Evolutionary conservation across 2,888 invertebrate genomes (phyloP).

Genomic region (Oscheius sp.): DNA sequence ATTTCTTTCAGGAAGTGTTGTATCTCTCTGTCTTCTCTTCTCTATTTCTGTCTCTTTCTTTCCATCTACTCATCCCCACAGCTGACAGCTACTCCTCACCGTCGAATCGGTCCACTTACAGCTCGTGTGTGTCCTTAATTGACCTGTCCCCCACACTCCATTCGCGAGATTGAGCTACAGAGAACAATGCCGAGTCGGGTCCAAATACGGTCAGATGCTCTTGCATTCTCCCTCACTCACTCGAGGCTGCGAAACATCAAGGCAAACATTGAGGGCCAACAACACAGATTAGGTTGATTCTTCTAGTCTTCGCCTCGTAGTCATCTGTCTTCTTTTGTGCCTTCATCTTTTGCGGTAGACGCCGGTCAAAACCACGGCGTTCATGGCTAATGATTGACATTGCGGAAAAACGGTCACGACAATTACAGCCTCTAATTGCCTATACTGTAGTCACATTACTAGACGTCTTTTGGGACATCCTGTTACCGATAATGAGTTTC

Average conservation of each 20-base stretch:
- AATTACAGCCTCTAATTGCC: conserved; percentile 10
- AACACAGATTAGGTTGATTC: conserved; percentile 30
- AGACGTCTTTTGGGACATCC: too few species aligned
- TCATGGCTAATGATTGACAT: conserved; percentile 11
- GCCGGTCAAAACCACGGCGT: conserved; percentile 8
- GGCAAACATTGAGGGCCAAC: conserved; percentile 17
- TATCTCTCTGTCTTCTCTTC: not conserved
- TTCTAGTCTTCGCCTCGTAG: conserved; percentile 2
- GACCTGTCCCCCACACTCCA: conserved; percentile 15
- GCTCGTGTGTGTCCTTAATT: conserved; percentile 29
- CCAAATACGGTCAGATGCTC: conserved; percentile 37
- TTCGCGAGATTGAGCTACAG: not conserved
- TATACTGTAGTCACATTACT: conserved; percentile 17
- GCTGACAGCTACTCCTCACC: not conserved
- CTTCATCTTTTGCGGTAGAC: conserved; percentile 15
- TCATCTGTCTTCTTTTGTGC: conserved; percentile 3
- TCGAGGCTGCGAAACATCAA: conserved; percentile 35
- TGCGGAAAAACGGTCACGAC: conserved; percentile 16
- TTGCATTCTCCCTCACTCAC: too few species aligned
- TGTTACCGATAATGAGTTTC: too few species aligned
- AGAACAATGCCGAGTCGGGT: conserved; percentile 21
- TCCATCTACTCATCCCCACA: conserved; percentile 4
- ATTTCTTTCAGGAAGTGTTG: not conserved
- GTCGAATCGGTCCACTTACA: conserved; percentile 2
- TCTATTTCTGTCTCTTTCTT: conserved; percentile 7